Evolutionary conservation across 2,888 invertebrate genomes (phyloP), one percentile per base, ranked within the genome.

Genomic region (Plutella xylostella): DNA sequence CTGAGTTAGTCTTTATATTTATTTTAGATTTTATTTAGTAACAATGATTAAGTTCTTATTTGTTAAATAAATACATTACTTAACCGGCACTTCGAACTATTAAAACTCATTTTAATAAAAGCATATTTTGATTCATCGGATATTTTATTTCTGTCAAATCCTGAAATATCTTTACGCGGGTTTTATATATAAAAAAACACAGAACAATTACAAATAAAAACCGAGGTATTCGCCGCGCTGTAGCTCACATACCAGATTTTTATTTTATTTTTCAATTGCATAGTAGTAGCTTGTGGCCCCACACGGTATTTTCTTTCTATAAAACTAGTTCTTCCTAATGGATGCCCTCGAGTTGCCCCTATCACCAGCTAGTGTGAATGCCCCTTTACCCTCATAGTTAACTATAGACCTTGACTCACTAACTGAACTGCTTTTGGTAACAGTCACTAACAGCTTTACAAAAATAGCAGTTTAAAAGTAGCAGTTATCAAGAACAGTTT

Each of bases 171-270:
- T 15, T n/a, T n/a, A n/a, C n/a, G n/a, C n/a, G n/a, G 17, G 7
- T 30, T 38, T 25, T 47, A 57, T 51, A 57, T 49, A 47, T 50
- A 48, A 53, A 48, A 37, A 43, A 14, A 11, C 21, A 39, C 44
- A 47, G 46, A 46, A 37, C 45, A 46, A 46, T 47, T 41, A 45
- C 41, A 53, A 44, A 48, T 49, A 42, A 45, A 47, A 31, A 42
- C 47, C 6, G 19, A n/a, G n/a, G 19, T 25, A 17, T 21, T 17
- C 28, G 45, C 51, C 68, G 70, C 69, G 70, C 54, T 58, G 63
- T 71, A 71, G 83, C 83, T 83, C 83, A 83, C 83, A 83, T 83
- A 83, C 82, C 73, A 82, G 82, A 79, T 64, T 58, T 55, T 56
- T 51, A 55, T 55, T 61, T 55, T 43, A 25, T 25, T n/a, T 41